Evolutionary conservation across 2,888 invertebrate species (phyloP), one percentile per base, ranked within the genome.

Genomic region (Exephanes ischioxanthus): DNA sequence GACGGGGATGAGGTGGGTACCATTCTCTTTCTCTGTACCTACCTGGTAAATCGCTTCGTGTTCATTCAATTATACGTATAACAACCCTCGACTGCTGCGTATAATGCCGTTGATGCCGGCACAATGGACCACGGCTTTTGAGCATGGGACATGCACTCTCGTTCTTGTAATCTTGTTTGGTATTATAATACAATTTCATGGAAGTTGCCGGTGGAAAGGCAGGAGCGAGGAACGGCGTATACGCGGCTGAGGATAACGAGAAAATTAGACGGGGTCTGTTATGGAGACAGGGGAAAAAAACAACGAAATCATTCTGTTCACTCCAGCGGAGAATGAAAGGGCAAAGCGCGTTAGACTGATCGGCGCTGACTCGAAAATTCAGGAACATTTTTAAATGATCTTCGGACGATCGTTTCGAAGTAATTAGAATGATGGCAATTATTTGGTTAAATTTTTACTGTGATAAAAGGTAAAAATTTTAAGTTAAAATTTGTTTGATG

Each of bases 21-120:
- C 1, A 26, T 30, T 14, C 33, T 16, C 30, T n/a, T 55, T 19
- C 45, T 26, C 45, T 22, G 58, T 58, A 14, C 45, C 51, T 51
- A 71, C 22, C 75, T 76, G 71, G 77, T 68, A 51, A 84, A 80
- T 84, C 75, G 45, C 48, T 41, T 72, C 58, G 67, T 45, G 77
- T 73, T 58, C 41, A 81, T 77, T 80, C 14, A 78, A 80, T 84
- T 84, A 77, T 76, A 67, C 66, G 61, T 53, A 61, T 63, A 80
- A 80, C 80, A 77, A 77, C 58, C 30, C 68, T 58, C 66, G 26
- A n/a, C 48, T 70, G 19, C 58, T 19, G 41, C 11, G 68, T 53
- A 68, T 55, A 71, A 71, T 51, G 22, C 37, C n/a, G 77, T 78
- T 58, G 48, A 51, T 45, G 45, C 16, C 45, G 72, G 53, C 14